These are phyloP conservation scores for Periplaneta americana DNA, from an alignment of 1,140 invertebrate genomes.

Conservation along the genomic window DNA sequence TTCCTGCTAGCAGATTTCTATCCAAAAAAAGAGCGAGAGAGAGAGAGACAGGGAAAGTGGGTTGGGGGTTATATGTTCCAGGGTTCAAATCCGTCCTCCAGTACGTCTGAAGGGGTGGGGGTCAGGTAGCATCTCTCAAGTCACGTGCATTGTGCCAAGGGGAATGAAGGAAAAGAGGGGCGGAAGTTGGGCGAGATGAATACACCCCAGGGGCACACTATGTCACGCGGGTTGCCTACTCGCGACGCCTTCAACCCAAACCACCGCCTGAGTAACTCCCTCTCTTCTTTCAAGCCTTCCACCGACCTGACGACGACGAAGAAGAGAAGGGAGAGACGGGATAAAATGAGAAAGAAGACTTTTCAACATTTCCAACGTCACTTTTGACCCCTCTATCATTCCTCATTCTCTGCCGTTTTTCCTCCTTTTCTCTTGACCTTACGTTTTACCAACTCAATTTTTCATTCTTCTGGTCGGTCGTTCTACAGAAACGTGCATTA, in stretches of 20 bases:
- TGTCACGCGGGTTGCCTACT: background rate
- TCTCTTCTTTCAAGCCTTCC: background rate
- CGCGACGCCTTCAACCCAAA: background rate
- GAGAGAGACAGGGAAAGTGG: background rate
- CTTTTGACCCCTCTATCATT: background rate
- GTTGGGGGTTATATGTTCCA: background rate
- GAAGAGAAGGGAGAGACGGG: background rate
- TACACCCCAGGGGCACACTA: background rate
- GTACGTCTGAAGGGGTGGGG: background rate
- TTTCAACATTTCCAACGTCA: background rate
- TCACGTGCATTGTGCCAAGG: background rate
- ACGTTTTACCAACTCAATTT: background rate
- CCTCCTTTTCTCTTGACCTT: background rate
- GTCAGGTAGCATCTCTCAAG: background rate
- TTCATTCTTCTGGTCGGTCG: background rate
- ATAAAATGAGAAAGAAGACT: background rate
- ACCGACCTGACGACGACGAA: background rate
- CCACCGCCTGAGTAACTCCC: background rate
- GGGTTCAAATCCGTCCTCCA: background rate
- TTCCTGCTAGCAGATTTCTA: background rate
- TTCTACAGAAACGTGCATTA: background rate
- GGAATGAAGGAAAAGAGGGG: background rate
- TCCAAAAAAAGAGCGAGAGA: background rate
- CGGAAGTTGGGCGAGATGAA: background rate
- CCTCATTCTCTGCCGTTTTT: background rate